Conservation (phyloP, 2,113 vertebrate genomes). For the Rallus limicola region DNA sequence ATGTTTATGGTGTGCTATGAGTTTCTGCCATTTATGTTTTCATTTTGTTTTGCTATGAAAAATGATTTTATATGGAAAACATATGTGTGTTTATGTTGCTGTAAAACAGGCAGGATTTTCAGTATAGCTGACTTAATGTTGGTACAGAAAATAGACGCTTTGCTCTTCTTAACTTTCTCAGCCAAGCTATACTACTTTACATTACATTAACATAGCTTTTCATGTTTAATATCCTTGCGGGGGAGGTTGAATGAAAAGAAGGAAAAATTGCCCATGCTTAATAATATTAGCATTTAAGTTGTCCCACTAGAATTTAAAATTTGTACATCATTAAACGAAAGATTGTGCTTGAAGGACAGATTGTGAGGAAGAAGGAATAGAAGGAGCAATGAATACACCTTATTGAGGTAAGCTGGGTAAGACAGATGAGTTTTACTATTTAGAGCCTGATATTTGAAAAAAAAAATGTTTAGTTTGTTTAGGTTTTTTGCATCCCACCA, state of each 20-base stretch:
- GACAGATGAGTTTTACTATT: neutral
- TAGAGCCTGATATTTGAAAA: neutral
- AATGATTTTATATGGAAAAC: neutral
- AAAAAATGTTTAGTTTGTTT: neutral
- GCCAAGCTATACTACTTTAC: neutral
- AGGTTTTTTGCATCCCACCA: neutral
- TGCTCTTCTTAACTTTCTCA: constrained; percentile 3
- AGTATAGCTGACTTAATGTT: neutral
- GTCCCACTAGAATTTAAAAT: constrained; percentile 44
- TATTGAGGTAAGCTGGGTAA: neutral
- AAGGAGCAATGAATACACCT: neutral
- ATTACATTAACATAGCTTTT: constrained; percentile 48
- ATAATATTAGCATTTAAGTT: constrained; percentile 52
- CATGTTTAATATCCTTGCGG: constrained; percentile 45
- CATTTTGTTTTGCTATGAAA: neutral
- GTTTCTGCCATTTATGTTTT: neutral
- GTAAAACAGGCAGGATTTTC: neutral
- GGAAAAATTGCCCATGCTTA: constrained; percentile 40
- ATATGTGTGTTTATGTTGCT: neutral
- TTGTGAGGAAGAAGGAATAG: neutral
- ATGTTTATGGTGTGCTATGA: neutral
- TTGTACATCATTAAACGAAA: constrained; percentile 36
- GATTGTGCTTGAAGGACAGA: constrained; percentile 31
- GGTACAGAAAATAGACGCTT: constrained; percentile 7
- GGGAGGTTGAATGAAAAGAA: constrained; percentile 44